Percentiles rank a stretch among this genome's conserved stretches.
Conservation (phyloP, 2,888 invertebrate genomes). For the Craniophora ligustri region DNA sequence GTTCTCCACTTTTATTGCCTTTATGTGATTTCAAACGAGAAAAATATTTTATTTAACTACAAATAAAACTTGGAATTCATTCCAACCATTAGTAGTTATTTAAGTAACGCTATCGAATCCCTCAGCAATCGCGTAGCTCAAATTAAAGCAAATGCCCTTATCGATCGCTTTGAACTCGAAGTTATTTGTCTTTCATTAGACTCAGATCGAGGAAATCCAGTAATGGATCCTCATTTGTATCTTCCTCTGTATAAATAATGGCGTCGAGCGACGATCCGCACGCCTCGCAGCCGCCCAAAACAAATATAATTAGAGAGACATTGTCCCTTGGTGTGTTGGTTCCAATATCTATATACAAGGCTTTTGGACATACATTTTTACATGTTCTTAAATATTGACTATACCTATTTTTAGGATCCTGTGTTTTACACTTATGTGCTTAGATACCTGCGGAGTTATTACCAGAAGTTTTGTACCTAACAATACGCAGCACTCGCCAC, state of each 20-base stretch:
- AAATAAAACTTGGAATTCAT: conserved; percentile 16
- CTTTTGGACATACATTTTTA: conserved; percentile 32
- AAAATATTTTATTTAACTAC: conserved; percentile 15
- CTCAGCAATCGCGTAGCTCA: conserved; percentile 65
- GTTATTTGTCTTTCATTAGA: conserved; percentile 84
- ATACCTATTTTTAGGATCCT: conserved; percentile 6
- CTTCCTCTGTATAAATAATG: conserved; percentile 81
- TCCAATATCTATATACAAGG: conserved; percentile 36
- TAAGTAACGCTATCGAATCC: conserved; percentile 30
- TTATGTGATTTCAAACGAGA: conserved; percentile 12
- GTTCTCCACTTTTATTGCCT: conserved; percentile 68
- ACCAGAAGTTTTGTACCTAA: conserved; percentile 65
- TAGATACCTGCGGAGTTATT: too few species aligned
- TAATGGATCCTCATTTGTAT: conserved; percentile 84
- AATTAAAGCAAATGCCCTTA: conserved; percentile 76
- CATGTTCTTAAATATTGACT: too few species aligned
- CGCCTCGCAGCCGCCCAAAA: conserved; percentile 67
- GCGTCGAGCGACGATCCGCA: conserved; percentile 68
- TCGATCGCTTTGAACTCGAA: conserved; percentile 78
- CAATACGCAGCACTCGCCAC: conserved; percentile 56
- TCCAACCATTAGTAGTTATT: conserved; percentile 31
- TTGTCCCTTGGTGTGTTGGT: conserved; percentile 59
- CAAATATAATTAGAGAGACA: conserved; percentile 78
- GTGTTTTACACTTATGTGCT: too few species aligned
- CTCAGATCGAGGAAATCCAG: conserved; percentile 81